phyloP scores from a whole-genome alignment of 2,888 invertebrate genomes.

The Lithophane leautieri region DNA sequence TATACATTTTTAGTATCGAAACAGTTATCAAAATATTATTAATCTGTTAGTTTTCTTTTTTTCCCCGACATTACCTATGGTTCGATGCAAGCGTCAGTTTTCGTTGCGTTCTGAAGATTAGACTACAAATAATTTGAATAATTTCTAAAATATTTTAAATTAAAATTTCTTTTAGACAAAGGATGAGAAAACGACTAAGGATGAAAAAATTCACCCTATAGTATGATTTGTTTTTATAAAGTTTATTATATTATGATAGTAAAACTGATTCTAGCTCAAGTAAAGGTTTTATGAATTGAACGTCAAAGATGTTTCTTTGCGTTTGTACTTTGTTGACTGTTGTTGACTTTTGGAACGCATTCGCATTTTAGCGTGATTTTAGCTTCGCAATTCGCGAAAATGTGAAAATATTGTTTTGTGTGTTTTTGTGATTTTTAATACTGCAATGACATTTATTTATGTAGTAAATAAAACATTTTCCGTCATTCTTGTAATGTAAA shows the following conservation, averaged over 20 bases:
- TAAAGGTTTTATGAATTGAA: background rate
- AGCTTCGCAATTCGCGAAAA: constrained; percentile 63
- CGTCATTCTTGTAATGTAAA: constrained; percentile 59
- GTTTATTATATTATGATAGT: rapidly evolving
- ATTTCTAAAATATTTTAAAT: too few relatives aligned
- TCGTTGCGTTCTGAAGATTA: constrained; percentile 39
- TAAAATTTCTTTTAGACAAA: rapidly evolving
- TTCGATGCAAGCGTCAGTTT: constrained; percentile 42
- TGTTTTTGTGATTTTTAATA: constrained; percentile 40
- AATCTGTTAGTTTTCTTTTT: background rate
- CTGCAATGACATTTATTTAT: constrained; percentile 29
- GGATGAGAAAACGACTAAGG: rapidly evolving
- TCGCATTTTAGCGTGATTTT: constrained; percentile 39
- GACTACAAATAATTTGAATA: background rate
- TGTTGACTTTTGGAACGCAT: constrained; percentile 51
- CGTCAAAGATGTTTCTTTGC: background rate
- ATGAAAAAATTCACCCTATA: background rate
- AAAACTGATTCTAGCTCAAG: background rate
- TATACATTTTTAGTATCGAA: background rate
- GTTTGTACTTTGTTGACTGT: background rate
- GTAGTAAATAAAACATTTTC: constrained; percentile 24
- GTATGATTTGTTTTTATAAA: background rate
- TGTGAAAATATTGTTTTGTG: constrained; percentile 58
- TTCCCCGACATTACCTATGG: constrained; percentile 1
- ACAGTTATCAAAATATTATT: background rate